These are phyloP conservation scores for Phymorhynchus buccinoides DNA, from an alignment of 1,140 invertebrate species.

Conservation along the genomic window DNA sequence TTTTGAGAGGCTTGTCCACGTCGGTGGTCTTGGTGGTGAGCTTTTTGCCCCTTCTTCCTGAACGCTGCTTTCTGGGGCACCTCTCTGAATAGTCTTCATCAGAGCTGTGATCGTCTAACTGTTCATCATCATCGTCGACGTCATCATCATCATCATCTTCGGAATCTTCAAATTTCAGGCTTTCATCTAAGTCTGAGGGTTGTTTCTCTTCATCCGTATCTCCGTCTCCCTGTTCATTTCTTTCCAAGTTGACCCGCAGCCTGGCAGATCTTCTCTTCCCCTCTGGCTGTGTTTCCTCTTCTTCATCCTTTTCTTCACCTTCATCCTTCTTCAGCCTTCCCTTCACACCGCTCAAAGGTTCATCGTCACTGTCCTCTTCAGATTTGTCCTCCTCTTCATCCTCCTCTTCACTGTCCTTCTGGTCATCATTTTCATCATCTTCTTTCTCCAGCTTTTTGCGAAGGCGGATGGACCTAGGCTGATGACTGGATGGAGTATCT, in stretches of 20 bases:
- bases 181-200: not conserved
- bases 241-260: slow-evolving; percentile 13
- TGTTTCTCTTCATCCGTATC: slow-evolving; percentile 23
- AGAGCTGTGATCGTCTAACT: slow-evolving; percentile 20
- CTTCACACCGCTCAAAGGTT: slow-evolving; percentile 12
- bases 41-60: not conserved
- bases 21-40: not conserved
- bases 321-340: not conserved
- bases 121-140: slow-evolving; percentile 6
- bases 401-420: slow-evolving; percentile 15
- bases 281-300: not conserved
- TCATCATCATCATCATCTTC: slow-evolving; percentile 18
- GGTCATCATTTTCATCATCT: not conserved
- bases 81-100: slow-evolving; percentile 36
- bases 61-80: not conserved
- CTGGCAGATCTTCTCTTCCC: slow-evolving; percentile 14
- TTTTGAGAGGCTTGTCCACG: not conserved
- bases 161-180: slow-evolving; percentile 20
- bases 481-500: not conserved
- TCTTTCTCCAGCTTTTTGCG: slow-evolving; percentile 24
- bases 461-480: not conserved
- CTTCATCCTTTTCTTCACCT: not conserved
- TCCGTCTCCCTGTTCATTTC: not conserved
- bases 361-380: slow-evolving; percentile 33
- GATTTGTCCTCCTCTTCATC: slow-evolving; percentile 8